These are phyloP conservation scores for Chaetodon auriga DNA, from an alignment of 2,113 vertebrate species.

Conservation along the genomic window DNA sequence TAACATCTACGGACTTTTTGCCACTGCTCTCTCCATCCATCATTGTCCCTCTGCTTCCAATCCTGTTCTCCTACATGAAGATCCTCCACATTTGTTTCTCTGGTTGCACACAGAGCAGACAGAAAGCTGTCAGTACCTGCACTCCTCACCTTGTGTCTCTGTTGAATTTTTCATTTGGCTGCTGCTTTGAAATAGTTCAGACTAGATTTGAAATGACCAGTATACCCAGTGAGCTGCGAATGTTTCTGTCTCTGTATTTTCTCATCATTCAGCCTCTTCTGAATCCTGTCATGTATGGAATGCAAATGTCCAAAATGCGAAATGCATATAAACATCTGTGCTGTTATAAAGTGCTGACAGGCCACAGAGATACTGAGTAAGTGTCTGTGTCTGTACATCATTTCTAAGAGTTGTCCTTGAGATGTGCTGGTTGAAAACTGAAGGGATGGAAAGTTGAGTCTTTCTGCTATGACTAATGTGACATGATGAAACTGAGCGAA, in stretches of 20 bases:
- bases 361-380: no score
- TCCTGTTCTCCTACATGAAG: constrained; percentile 27
- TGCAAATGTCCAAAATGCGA: constrained; percentile 25
- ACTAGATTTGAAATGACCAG: constrained; percentile 15
- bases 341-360: neutral
- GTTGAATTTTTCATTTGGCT: constrained; percentile 31
- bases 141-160: constrained; percentile 34
- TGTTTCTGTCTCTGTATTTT: constrained; percentile 25
- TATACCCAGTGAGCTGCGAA: neutral
- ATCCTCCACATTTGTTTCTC: constrained; percentile 25
- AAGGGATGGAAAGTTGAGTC: no score
- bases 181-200: constrained; percentile 29
- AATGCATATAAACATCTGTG: neutral
- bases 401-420: no score
- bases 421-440: no score
- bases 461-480: no score
- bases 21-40: neutral
- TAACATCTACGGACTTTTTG: constrained; percentile 43
- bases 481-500: no score
- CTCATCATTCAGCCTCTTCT: constrained; percentile 16
- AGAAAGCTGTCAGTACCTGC: constrained; percentile 53
- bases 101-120: neutral
- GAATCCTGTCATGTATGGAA: constrained; percentile 36
- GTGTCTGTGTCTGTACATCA: no score
- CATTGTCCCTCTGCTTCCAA: constrained; percentile 43